Evolutionary conservation across 2,888 invertebrate genomes (phyloP), one percentile per base, ranked within the genome.

Genomic region (Synergus laeviventris): DNA sequence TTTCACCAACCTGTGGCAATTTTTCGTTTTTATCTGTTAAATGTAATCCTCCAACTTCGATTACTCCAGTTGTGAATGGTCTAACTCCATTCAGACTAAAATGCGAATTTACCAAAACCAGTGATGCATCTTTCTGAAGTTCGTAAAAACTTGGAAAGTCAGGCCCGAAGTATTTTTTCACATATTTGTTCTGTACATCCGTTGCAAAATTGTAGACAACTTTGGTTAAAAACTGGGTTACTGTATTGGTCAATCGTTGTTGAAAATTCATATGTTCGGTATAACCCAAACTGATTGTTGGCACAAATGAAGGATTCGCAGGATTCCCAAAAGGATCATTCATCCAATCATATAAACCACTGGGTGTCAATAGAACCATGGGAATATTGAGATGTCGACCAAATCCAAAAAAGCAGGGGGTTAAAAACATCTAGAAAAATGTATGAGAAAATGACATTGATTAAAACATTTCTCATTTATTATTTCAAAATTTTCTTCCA

Each of bases 21-120:
- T 81, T 21, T 1, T 83, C 14, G 0, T 77, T 75, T 7, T 84
- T 79, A 14, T 82, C 87, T 73, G 91, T 90, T 59, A 93, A 91
- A 79, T 93, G 93, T 74, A 93, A 85, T 66, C 93, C 93, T 21
- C 92, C 93, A 11, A 93, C 91, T 36, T 92, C 91, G 9, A 93
- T 87, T 81, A 93, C 88, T 5, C 90, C 91, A 1, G 91, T 89
- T 2, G 91, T 89, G 0, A 89, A 85, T 9, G 93, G 92, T 66
- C 91, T 89, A 5, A 92, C 84, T 4, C 91, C 91, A 45, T 91
- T 91, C 54, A 93, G 81, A 4, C 91, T 91, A 54, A 91, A 89
- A 86, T 93, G 92, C 73, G 92, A 91, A 84, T 93, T 93, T 0
- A 92, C 83, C 64, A 93, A 82, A 54, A 92, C 88, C 5, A 92